Evolutionary conservation across 2,113 vertebrate species (phyloP).

Genomic region (Chaetura pelagica): DNA sequence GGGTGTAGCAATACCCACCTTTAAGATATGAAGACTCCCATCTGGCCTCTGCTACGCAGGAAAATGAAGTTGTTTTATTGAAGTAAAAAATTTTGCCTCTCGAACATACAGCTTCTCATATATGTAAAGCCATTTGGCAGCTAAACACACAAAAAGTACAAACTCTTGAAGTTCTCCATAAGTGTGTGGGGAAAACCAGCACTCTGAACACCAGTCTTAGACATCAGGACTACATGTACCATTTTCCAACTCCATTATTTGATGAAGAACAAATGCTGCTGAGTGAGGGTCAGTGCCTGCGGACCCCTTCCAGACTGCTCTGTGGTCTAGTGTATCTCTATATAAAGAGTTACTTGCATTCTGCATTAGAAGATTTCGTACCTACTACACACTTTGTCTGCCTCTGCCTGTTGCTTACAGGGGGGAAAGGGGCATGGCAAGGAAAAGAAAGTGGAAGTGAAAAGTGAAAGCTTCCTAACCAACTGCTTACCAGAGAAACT

Average conservation of each 20-base stretch:
- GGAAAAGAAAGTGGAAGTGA: not conserved
- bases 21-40: not conserved
- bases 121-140: not conserved
- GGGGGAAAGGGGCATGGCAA: rapidly evolving
- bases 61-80: not conserved
- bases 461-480: not conserved
- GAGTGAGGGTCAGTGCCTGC: not conserved
- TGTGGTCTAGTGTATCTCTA: not conserved
- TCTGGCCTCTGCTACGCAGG: not conserved
- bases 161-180: not conserved
- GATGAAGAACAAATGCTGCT: not conserved
- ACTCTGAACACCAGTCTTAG: not conserved
- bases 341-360: not conserved
- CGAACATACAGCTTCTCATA: not conserved
- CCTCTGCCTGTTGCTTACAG: not conserved
- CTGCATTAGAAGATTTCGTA: not conserved
- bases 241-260: not conserved
- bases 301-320: not conserved
- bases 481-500: not conserved
- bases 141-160: not conserved
- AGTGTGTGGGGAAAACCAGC: not conserved
- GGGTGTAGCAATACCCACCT: not conserved
- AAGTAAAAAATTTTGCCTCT: not conserved
- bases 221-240: not conserved
- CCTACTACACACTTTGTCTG: not conserved